These are phyloP conservation scores for Hiodon tergisus DNA, from an alignment of 2,113 vertebrate species.

Conservation along the genomic window DNA sequence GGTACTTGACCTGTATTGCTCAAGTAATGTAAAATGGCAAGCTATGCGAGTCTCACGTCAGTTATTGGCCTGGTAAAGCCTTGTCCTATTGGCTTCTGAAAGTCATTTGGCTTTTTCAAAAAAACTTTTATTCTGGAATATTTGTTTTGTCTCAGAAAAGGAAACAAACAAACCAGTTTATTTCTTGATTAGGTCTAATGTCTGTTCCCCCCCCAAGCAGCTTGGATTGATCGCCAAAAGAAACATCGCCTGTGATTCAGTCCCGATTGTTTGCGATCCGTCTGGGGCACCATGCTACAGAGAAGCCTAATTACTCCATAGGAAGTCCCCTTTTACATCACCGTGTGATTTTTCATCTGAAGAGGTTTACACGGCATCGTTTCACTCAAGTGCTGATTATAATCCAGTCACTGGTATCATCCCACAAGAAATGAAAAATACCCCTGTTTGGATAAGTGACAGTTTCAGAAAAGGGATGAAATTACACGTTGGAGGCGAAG, in stretches of 20 bases:
- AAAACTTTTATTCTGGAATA: too few species aligned
- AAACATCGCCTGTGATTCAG: conserved; percentile 40
- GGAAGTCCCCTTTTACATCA: conserved; percentile 75
- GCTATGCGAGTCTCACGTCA: too few species aligned
- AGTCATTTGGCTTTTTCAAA: too few species aligned
- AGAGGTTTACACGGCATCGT: conserved; percentile 74
- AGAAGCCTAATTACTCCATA: conserved; percentile 67
- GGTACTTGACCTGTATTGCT: too few species aligned
- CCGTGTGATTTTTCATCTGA: conserved; percentile 85
- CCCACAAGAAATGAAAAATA: conserved; percentile 88
- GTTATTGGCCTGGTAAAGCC: too few species aligned
- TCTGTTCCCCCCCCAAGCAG: conserved; percentile 34
- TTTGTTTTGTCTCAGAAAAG: too few species aligned
- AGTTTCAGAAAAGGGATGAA: conserved; percentile 93
- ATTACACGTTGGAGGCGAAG: conserved; percentile 90
- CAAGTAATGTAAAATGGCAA: too few species aligned
- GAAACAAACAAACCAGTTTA: conserved; percentile 4
- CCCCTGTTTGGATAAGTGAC: conserved; percentile 81
- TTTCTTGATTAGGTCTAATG: conserved; percentile 39
- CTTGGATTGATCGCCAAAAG: conserved; percentile 27
- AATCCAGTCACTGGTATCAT: conserved; percentile 89
- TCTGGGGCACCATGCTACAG: conserved; percentile 76
- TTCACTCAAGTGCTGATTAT: conserved; percentile 90
- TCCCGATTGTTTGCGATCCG: conserved; percentile 48
- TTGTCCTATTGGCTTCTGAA: too few species aligned